Evolutionary conservation across 1,140 invertebrate species (phyloP).

Genomic region (silkworm (Bombyx mori)): ASM3026992v2 NC_085126.1:8521501-8522000

Average conservation of each 20-base stretch:
- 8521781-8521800: no score
- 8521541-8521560: constrained; percentile 18
- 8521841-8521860: no score
- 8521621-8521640: constrained; percentile 26
- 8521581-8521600: constrained; percentile 19
- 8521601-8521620: constrained; percentile 19
- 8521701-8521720: no score
- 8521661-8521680: constrained; percentile 17
- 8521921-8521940: no score
- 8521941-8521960: no score
- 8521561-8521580: constrained; percentile 24
- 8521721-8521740: no score
- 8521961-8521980: constrained; percentile 1
- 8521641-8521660: constrained; percentile 31
- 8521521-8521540: constrained; percentile 15
- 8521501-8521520: constrained; percentile 10
- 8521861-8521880: no score
- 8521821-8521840: no score
- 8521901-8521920: no score
- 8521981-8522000: constrained; percentile 8
- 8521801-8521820: no score
- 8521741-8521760: constrained; percentile 11
- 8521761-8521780: not conserved
- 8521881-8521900: no score
- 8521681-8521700: constrained; percentile 2